Conservation (phyloP, 2,113 vertebrate species). For the Grallaria varia region DNA sequence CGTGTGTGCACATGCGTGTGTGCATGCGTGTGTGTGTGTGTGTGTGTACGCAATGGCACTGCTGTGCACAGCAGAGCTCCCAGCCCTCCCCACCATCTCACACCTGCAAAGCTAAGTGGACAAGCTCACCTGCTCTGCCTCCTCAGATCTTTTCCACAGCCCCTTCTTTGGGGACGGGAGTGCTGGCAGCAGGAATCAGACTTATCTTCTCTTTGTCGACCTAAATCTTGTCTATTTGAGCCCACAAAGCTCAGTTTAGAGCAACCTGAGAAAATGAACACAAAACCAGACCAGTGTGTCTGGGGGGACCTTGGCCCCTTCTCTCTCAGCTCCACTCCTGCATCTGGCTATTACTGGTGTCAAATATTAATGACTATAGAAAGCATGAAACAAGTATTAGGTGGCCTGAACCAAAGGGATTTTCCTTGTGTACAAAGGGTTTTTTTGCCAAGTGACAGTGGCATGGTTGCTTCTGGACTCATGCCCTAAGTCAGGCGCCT, state of each 20-base stretch:
- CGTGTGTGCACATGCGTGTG: no score
- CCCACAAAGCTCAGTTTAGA: neutral
- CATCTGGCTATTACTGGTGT: rapidly evolving
- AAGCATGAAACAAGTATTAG: no score
- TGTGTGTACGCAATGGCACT: no score
- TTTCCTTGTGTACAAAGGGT: neutral
- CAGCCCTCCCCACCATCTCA: rapidly evolving
- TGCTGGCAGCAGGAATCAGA: neutral
- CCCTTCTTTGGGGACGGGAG: neutral
- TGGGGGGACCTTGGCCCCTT: neutral
- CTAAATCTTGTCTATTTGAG: neutral
- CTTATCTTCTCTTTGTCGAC: neutral
- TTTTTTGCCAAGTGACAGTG: neutral
- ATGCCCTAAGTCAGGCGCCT: neutral
- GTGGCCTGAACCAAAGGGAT: neutral
- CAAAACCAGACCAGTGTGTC: rapidly evolving
- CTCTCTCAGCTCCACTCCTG: neutral
- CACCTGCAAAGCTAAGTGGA: neutral
- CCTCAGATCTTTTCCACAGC: neutral
- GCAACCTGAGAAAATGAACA: neutral
- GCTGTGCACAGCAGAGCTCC: neutral
- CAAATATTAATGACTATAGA: neutral
- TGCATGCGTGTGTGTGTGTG: no score
- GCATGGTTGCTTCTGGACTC: neutral
- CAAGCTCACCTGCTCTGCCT: neutral